phyloP scores from a whole-genome alignment of 2,888 invertebrate species.

The Lydus trimaculatus region DNA sequence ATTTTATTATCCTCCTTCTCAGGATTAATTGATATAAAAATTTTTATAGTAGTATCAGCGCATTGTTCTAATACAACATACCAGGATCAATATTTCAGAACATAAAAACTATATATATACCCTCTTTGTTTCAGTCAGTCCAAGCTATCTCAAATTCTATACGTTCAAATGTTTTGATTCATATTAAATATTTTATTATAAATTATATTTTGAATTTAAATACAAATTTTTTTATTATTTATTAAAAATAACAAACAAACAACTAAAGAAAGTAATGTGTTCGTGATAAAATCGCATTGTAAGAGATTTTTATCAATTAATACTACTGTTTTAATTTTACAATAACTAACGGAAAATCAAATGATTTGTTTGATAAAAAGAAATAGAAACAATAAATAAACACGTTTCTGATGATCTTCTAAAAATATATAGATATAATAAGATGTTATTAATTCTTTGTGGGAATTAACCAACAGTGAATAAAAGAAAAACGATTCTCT shows the following conservation, averaged over 20 bases:
- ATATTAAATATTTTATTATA: neutral
- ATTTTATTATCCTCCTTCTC: neutral
- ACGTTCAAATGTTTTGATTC: neutral
- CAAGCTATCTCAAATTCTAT: neutral
- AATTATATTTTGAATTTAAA: neutral
- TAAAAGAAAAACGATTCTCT: too few relatives aligned
- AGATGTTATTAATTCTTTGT: too few relatives aligned
- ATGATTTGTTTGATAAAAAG: too few relatives aligned
- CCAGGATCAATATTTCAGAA: slow-evolving; percentile 5
- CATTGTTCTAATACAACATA: neutral
- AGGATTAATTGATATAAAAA: slow-evolving; percentile 5
- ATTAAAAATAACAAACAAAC: neutral
- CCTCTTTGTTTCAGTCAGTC: neutral
- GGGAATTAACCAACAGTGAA: too few relatives aligned
- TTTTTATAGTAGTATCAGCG: slow-evolving; percentile 8
- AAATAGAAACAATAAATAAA: too few relatives aligned
- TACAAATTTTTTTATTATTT: neutral
- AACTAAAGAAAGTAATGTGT: neutral
- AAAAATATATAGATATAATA: too few relatives aligned
- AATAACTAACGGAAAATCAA: neutral
- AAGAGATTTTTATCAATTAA: neutral
- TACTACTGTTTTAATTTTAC: neutral
- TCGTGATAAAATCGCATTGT: neutral
- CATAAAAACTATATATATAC: slow-evolving; percentile 3
- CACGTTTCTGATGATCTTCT: too few relatives aligned